Evolutionary conservation across 1,140 invertebrate genomes (phyloP).

Genomic region (Diachasmimorpha longicaudata): DNA sequence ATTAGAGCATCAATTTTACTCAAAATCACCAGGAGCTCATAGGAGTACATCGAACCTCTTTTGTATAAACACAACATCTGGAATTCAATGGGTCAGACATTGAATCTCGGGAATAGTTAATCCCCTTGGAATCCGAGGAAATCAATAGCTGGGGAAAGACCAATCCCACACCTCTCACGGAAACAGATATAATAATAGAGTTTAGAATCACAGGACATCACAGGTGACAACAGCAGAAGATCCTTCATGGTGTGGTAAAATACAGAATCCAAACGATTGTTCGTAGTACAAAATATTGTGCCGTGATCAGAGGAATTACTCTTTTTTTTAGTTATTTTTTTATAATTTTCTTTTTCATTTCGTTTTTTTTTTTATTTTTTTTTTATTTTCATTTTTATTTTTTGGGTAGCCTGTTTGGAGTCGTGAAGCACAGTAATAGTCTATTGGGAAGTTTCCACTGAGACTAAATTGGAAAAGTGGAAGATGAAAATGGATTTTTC

Average conservation of each 20-base stretch:
- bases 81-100: too few species aligned
- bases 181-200: too few species aligned
- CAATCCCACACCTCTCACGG: too few species aligned
- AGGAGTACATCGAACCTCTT: too few species aligned
- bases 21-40: too few species aligned
- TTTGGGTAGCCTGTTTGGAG: slow-evolving; percentile 13
- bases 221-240: too few species aligned
- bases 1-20: too few species aligned
- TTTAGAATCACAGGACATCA: too few species aligned
- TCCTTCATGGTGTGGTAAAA: neutral
- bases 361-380: slow-evolving; percentile 26
- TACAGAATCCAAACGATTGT: neutral
- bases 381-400: slow-evolving; percentile 23
- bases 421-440: slow-evolving; percentile 12
- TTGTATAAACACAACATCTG: too few species aligned
- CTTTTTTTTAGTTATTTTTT: slow-evolving; percentile 22
- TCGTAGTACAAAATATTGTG: neutral
- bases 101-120: too few species aligned
- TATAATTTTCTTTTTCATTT: slow-evolving; percentile 26
- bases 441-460: neutral
- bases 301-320: neutral
- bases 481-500: slow-evolving; percentile 1
- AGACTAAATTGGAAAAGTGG: neutral
- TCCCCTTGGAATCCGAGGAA: too few species aligned
- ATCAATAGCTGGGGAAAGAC: too few species aligned